Evolutionary conservation across 2,113 vertebrate genomes (phyloP), one percentile per base, ranked within the genome.

Genomic region (Naja naja): DNA sequence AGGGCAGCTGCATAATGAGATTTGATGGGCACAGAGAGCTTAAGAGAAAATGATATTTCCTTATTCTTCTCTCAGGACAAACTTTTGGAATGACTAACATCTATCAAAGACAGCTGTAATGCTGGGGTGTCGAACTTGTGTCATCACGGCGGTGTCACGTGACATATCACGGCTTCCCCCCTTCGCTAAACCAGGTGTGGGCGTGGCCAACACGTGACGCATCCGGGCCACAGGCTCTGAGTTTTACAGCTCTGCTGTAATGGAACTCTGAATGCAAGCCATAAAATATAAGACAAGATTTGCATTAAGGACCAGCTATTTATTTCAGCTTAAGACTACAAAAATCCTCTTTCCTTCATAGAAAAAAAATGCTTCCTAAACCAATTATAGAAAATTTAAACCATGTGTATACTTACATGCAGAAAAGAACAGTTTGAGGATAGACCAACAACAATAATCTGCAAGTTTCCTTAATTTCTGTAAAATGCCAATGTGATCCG

Each of bases 401-500:
- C 64, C 14, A 6, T 2, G 7, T 3, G 89, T 90, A 91, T 34
- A 97, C 98, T 98, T 97, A 99, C 99, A 99, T 88, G 98, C 96
- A 20, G 85, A 94, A 95, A 99, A 99, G 93, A 99, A 94, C 12
- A 98, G 53, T 2, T 96, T 96, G 3, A 99, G 96, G 64, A 96
- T 93, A 1, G 93, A 47, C 56, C 91, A 95, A 90, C 91, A 95
- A 90, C 97, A 93, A 2, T 18, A 94, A 11, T 94, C 92, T 2
- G 97, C 97, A 0, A 98, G 92, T 0, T 96, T 91, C 93, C 95
- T 25, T 87, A 99, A 87, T 1, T 92, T 96, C 8, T 89, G 56
- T 25, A 96, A 92, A 23, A 98, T 87, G 3, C 4, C 47, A 22
- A 92, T 55, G 58, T 97, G 97, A 22, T 97, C 98, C 0, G 97